Conservation (phyloP, 1,140 invertebrate species). For the Diploscapter pachys region DNA sequence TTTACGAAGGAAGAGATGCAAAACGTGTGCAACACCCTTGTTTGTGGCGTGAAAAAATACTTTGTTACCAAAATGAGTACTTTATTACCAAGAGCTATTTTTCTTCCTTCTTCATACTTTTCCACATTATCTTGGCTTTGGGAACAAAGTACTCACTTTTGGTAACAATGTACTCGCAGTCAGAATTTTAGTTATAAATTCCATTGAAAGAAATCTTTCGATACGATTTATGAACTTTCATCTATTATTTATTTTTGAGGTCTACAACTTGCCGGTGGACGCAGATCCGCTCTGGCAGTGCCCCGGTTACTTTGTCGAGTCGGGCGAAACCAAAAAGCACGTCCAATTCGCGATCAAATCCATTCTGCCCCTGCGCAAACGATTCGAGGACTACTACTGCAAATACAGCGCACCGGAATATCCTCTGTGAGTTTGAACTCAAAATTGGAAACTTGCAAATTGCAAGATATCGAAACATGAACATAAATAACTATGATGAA, state of each 20-base stretch:
- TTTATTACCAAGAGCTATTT: too few species aligned
- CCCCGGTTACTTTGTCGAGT: conserved; percentile 55
- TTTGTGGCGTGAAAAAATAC: too few species aligned
- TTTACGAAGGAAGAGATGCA: too few species aligned
- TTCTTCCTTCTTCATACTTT: background rate
- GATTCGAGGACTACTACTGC: background rate
- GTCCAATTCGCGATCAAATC: conserved; percentile 19
- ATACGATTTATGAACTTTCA: background rate
- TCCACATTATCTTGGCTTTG: background rate
- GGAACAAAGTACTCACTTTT: background rate
- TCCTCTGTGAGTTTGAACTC: too few species aligned
- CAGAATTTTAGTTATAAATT: background rate
- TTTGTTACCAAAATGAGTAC: too few species aligned
- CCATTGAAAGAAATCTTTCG: too few species aligned
- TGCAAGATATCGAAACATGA: conserved; percentile 13
- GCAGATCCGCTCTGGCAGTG: conserved; percentile 53
- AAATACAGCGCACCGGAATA: too few species aligned
- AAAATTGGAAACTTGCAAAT: background rate
- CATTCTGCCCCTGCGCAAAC: conserved; percentile 9
- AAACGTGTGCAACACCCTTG: too few species aligned
- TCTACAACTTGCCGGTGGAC: conserved; percentile 51
- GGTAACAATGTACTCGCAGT: background rate
- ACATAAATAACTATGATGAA: background rate
- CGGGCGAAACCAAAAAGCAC: conserved; percentile 7
- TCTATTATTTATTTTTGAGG: conserved; percentile 24